phyloP scores from a whole-genome alignment of 1,140 invertebrate genomes.

The Papilio polyxenes region DNA sequence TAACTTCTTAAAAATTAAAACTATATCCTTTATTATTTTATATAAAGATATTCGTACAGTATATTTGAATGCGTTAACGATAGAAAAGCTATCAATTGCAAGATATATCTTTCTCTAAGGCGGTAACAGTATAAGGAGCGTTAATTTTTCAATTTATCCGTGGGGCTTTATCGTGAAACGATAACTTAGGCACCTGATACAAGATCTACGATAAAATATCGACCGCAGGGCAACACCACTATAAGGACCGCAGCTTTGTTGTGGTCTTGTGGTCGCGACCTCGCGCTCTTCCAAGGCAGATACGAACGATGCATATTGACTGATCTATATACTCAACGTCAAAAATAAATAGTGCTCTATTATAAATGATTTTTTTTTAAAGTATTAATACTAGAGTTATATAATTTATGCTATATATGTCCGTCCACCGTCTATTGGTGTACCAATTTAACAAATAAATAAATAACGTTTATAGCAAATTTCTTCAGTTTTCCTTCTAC shows the following conservation, averaged over 20 bases:
- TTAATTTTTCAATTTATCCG: slow-evolving; percentile 33
- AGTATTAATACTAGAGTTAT: too few species aligned
- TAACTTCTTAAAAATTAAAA: too few species aligned
- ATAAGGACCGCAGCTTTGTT: slow-evolving; percentile 28
- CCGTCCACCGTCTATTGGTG: too few species aligned
- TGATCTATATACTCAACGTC: neutral
- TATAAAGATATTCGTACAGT: too few species aligned
- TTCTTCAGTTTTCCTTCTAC: too few species aligned
- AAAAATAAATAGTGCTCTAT: neutral
- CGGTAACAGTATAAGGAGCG: slow-evolving; percentile 8
- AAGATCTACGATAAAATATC: slow-evolving; percentile 19
- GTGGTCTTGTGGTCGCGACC: slow-evolving; percentile 29
- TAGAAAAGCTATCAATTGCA: neutral
- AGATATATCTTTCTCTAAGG: neutral
- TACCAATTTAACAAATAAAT: too few species aligned
- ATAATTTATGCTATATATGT: too few species aligned
- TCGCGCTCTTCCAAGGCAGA: slow-evolving; percentile 29
- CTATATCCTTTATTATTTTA: too few species aligned
- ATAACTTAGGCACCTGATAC: slow-evolving; percentile 36
- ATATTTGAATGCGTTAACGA: neutral
- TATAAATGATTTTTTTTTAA: neutral
- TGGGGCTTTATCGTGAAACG: slow-evolving; percentile 23
- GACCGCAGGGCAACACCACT: slow-evolving; percentile 23
- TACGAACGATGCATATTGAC: neutral
- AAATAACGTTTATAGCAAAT: too few species aligned